Evolutionary conservation across 2,113 vertebrate species (phyloP).

Genomic region (Anarhynchus alexandrinus): DNA sequence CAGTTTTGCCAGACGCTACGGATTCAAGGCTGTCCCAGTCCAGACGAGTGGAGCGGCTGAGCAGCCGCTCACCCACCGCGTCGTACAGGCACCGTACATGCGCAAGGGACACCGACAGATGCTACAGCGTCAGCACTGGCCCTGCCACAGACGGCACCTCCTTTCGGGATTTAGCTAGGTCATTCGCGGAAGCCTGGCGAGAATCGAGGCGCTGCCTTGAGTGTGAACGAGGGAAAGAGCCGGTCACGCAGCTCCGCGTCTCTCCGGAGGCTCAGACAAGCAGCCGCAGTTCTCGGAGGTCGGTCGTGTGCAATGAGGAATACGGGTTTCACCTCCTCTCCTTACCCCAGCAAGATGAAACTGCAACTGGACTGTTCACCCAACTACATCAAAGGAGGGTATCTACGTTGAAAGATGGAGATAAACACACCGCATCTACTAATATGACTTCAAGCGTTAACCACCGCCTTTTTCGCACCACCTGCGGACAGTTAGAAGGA

Average conservation of each 20-base stretch:
- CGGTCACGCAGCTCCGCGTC: background rate
- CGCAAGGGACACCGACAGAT: background rate
- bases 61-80: background rate
- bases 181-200: background rate
- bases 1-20: accelerated
- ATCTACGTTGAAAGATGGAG: accelerated
- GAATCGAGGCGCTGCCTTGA: background rate
- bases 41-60: accelerated
- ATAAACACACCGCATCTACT: background rate
- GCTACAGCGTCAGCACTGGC: background rate
- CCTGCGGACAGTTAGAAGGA: background rate
- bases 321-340: background rate
- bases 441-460: background rate
- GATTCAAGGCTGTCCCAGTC: background rate
- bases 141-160: background rate
- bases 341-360: background rate
- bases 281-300: background rate
- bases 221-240: background rate
- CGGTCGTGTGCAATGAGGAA: background rate
- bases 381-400: background rate
- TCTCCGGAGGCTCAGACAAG: background rate
- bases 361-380: background rate
- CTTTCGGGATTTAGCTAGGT: background rate
- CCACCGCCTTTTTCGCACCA: background rate
- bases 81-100: accelerated